A percentile compares a stretch with the other conserved stretches of the same genome.
These are phyloP conservation scores for Pluvialis apricaria DNA, from an alignment of 2,113 vertebrate genomes.

Conservation along the genomic window DNA sequence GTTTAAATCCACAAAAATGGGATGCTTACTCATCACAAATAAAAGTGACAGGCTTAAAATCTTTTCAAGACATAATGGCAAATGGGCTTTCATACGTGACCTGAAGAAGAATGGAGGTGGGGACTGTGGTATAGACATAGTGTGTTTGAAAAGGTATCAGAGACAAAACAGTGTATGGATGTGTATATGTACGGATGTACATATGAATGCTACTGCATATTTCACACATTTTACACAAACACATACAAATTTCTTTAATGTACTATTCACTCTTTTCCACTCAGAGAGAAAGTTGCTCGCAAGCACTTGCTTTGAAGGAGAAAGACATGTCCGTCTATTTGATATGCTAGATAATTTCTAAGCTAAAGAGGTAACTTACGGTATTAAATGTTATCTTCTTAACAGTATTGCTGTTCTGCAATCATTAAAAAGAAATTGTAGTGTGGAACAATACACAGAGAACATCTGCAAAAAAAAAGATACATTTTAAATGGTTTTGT, in stretches of 20 bases:
- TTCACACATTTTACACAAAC: not conserved
- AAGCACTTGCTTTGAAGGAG: not conserved
- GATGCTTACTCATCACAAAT: not conserved
- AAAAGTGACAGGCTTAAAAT: not conserved
- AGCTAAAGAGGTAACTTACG: not conserved
- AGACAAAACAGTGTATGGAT: not conserved
- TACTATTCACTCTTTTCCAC: not conserved
- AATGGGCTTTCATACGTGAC: not conserved
- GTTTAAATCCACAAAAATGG: not conserved
- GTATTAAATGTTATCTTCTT: not conserved
- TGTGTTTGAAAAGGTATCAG: not conserved
- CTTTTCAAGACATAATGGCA: not conserved
- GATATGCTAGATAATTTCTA: not conserved
- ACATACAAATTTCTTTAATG: not conserved
- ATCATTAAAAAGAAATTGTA: not conserved
- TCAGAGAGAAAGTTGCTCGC: not conserved
- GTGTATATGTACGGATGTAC: not conserved
- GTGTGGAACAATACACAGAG: not conserved
- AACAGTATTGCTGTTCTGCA: not conserved
- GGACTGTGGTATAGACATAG: rapidly evolving
- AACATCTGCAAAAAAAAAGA: slow-evolving; percentile 6
- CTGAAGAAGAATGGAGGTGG: not conserved
- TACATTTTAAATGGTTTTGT: slow-evolving; percentile 30
- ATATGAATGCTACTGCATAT: not conserved
- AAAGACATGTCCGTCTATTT: not conserved